These are phyloP conservation scores for Timandra comae DNA, from an alignment of 2,888 invertebrate species.

Conservation along the genomic window DNA sequence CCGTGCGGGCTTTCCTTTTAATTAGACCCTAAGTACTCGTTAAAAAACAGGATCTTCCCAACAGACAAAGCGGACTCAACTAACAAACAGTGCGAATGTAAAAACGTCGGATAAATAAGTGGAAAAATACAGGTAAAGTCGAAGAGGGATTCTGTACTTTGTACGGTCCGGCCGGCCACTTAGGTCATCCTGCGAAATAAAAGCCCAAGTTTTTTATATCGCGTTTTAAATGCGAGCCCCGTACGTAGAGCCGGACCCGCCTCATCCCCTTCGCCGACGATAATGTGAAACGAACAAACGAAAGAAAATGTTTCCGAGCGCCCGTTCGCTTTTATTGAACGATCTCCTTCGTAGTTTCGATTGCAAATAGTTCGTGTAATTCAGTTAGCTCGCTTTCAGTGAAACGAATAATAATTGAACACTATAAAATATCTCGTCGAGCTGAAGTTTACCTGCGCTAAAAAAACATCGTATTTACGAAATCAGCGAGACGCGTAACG, in stretches of 20 bases:
- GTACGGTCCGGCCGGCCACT: slow-evolving; percentile 73
- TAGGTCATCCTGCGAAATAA: slow-evolving; percentile 77
- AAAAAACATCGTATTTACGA: slow-evolving; percentile 41
- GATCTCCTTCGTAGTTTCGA: slow-evolving; percentile 64
- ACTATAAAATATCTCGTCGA: slow-evolving; percentile 40
- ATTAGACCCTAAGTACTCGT: slow-evolving; percentile 76
- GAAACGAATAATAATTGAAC: slow-evolving; percentile 45
- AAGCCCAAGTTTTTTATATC: slow-evolving; percentile 73
- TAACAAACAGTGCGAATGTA: slow-evolving; percentile 72
- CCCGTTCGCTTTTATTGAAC: slow-evolving; percentile 67
- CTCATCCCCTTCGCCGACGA: slow-evolving; percentile 63
- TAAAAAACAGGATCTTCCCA: slow-evolving; percentile 74
- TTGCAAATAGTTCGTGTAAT: slow-evolving; percentile 73
- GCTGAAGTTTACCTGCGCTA: slow-evolving; percentile 37
- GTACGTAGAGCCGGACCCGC: slow-evolving; percentile 59
- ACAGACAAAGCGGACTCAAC: slow-evolving; percentile 69
- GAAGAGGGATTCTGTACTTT: slow-evolving; percentile 73
- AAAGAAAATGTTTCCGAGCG: slow-evolving; percentile 72
- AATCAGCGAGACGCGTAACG: slow-evolving; percentile 52
- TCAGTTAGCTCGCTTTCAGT: slow-evolving; percentile 53
- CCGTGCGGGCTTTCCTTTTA: slow-evolving; percentile 73
- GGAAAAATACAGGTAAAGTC: slow-evolving; percentile 77
- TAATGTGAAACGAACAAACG: slow-evolving; percentile 74
- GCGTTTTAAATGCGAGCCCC: slow-evolving; percentile 73
- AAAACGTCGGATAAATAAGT: slow-evolving; percentile 75